Conservation (phyloP, 2,888 invertebrate species). For the Junonia oenone region DNA sequence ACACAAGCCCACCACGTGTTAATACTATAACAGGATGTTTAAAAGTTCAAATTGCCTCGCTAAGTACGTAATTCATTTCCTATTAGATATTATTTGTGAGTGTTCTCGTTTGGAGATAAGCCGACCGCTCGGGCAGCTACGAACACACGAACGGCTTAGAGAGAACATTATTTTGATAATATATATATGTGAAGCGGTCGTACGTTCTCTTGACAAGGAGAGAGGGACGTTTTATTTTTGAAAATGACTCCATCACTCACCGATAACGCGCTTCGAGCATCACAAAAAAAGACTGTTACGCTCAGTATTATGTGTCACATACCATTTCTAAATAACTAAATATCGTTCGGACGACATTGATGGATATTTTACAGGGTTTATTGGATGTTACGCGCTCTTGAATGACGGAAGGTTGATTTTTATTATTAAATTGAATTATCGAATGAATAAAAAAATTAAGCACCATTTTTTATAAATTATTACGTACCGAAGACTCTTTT, state of each 20-base stretch:
- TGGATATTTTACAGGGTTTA: constrained; percentile 50
- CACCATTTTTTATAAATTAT: neutral
- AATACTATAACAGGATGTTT: constrained; percentile 71
- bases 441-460: neutral
- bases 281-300: constrained; percentile 60
- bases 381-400: constrained; percentile 41
- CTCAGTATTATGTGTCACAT: constrained; percentile 57
- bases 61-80: constrained; percentile 67
- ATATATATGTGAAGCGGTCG: constrained; percentile 66
- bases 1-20: constrained; percentile 62
- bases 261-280: constrained; percentile 59
- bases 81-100: constrained; percentile 68
- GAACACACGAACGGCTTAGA: constrained; percentile 44
- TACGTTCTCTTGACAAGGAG: constrained; percentile 55
- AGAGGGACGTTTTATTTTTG: constrained; percentile 72
- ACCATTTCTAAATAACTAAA: constrained; percentile 59
- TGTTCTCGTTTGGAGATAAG: constrained; percentile 60
- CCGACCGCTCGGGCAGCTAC: constrained; percentile 31
- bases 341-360: constrained; percentile 49
- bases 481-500: neutral
- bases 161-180: constrained; percentile 66
- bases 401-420: constrained; percentile 37
- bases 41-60: constrained; percentile 55
- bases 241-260: constrained; percentile 74
- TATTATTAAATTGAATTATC: constrained; percentile 2